Evolutionary conservation across 2,888 invertebrate genomes (phyloP).

Genomic region (Andrena dorsata): DNA sequence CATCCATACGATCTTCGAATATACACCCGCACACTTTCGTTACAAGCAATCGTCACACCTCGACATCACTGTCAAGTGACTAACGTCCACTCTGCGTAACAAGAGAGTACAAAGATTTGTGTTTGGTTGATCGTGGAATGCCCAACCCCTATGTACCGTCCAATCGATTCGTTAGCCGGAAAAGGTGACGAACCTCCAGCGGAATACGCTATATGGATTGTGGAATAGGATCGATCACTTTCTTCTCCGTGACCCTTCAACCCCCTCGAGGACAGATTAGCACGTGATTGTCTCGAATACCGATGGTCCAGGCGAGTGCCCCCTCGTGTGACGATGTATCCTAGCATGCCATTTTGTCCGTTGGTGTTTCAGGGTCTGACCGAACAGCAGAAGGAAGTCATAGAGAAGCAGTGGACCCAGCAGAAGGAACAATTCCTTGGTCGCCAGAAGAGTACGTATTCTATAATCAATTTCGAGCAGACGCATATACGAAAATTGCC

Average conservation of each 20-base stretch:
- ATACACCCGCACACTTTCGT: background rate
- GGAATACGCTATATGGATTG: background rate
- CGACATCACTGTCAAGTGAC: conserved; percentile 24
- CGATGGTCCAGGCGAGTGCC: conserved; percentile 50
- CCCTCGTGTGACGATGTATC: conserved; percentile 75
- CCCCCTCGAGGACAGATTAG: conserved; percentile 41
- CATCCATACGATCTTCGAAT: background rate
- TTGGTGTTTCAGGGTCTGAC: conserved; percentile 91
- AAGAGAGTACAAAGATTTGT: conserved; percentile 3
- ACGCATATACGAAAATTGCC: conserved; percentile 7
- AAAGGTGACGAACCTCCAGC: conserved; percentile 1
- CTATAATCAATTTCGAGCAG: conserved; percentile 15
- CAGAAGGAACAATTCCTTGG: conserved; percentile 94
- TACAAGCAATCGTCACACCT: background rate
- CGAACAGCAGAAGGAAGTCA: conserved; percentile 92
- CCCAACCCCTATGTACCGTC: background rate
- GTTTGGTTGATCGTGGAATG: conserved; percentile 13
- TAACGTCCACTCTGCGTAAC: conserved; percentile 22
- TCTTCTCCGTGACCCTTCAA: conserved; percentile 19
- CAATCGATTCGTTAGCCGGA: background rate
- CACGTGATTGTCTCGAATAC: conserved; percentile 43
- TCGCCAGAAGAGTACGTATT: conserved; percentile 94
- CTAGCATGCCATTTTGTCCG: conserved; percentile 82
- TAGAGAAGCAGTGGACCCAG: conserved; percentile 95
- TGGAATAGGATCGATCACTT: conserved; percentile 7